These are phyloP conservation scores for Pantala flavescens DNA, from an alignment of 1,140 invertebrate species.

Conservation along the genomic window DNA sequence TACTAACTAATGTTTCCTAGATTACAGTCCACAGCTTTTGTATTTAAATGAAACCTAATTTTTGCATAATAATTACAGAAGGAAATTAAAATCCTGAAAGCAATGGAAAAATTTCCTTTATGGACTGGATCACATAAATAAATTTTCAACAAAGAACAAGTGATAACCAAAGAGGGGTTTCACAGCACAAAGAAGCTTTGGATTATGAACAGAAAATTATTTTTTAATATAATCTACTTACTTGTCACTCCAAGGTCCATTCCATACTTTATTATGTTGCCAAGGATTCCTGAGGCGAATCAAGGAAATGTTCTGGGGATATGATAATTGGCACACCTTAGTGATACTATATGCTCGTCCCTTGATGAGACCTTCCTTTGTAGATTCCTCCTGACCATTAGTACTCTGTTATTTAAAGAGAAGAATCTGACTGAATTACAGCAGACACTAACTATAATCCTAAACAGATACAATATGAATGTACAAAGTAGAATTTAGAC, in stretches of 20 bases:
- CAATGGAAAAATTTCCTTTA: not conserved
- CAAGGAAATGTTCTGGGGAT: constrained; percentile 34
- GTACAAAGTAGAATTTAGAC: not conserved
- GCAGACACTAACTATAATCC: not conserved
- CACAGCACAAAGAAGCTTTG: no score
- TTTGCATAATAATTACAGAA: not conserved
- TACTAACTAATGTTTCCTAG: not conserved
- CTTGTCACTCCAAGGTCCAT: constrained; percentile 49
- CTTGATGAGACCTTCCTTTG: constrained; percentile 48
- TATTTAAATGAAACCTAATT: not conserved
- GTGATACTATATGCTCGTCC: constrained; percentile 58
- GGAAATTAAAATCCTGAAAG: not conserved
- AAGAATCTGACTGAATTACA: not conserved
- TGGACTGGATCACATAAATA: no score
- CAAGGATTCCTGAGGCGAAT: constrained; percentile 52
- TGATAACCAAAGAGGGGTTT: no score
- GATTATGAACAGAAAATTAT: no score
- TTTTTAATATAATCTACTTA: no score
- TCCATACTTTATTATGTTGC: constrained; percentile 55
- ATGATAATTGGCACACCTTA: constrained; percentile 38
- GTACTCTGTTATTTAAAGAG: constrained; percentile 28
- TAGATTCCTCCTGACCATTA: constrained; percentile 42
- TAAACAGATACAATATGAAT: not conserved
- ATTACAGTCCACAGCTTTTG: not conserved
- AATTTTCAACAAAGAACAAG: no score